Evolutionary conservation across 1,140 invertebrate species (phyloP).

Genomic region (Mamestra configurata): DNA sequence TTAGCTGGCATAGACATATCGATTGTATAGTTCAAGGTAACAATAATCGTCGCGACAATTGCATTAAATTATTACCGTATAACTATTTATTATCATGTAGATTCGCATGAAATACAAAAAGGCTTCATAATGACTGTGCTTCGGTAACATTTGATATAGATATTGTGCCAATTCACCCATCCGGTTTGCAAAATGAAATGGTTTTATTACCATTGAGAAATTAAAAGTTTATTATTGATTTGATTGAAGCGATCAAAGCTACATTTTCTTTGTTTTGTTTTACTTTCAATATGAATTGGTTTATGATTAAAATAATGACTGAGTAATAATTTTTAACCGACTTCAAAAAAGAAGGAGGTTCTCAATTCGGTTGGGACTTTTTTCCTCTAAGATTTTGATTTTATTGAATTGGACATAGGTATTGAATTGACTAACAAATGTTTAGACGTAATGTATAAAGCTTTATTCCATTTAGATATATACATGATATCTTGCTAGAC

Average conservation of each 20-base stretch:
- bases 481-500: no score
- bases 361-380: no score
- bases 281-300: background rate
- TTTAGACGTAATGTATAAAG: no score
- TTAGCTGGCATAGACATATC: background rate
- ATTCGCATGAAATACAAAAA: background rate
- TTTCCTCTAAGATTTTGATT: no score
- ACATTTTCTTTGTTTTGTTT: background rate
- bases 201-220: no score
- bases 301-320: background rate
- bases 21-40: conserved; percentile 24
- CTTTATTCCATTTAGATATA: no score
- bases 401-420: no score
- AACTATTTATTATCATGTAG: conserved; percentile 14
- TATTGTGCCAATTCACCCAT: background rate
- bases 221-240: no score
- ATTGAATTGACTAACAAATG: no score
- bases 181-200: background rate
- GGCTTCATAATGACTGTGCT: background rate
- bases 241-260: background rate
- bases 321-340: no score
- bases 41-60: background rate
- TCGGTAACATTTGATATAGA: background rate
- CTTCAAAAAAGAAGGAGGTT: no score
- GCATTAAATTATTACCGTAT: background rate